Base-by-base conservation (phyloP, 2,888 invertebrate genomes). In the Chrysolina oricalcia region DNA sequence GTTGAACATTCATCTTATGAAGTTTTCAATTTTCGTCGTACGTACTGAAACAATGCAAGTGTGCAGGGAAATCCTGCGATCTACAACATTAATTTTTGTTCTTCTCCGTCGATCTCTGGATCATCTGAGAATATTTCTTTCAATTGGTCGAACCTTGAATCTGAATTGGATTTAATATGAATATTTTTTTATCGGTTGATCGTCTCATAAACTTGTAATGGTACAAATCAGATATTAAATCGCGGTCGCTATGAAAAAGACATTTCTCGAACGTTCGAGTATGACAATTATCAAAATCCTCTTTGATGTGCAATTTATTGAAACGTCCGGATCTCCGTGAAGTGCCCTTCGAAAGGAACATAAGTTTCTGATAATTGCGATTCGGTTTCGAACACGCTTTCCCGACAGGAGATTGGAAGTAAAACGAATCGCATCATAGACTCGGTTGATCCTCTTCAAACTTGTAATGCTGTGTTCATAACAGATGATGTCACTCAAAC, bases 261-360 rank as follows among this genome's bases (percentile, higher is more conserved):
- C 27, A 59, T 59, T 59, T 13, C 59, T 59, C n/a, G 8, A 59
- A 15, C 35, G 35, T 59, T 59, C 11, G 56, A 59, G n/a, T 27
- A 23, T 35, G 35, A 59, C 35, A 59, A 59, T 59, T 35, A 59
- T 35, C 59, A 27, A 10, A n/a, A 35, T 27, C 59, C 13, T 17
- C 27, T 59, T 59, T 59, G 59, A 59, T 59, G 59, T 59, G 23
- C 35, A 59, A n/a, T 59, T 27, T 27, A 59, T n/a, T n/a, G 35
- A 59, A 59, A 27, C 59, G n/a, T 59, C 17, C 59, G n/a, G 27
- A 59, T 50, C 59, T 8, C 27, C n/a, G 27, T 27, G 59, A 59
- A 59, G n/a, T n/a, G 59, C 15, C 35, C 11, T 8, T 59, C 23
- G 35, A 59, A 17, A 59, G 35, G n/a, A 35, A 59, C 35, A 59